Base-by-base conservation (phyloP, 2,888 invertebrate species). In the Athetis lepigone region DNA sequence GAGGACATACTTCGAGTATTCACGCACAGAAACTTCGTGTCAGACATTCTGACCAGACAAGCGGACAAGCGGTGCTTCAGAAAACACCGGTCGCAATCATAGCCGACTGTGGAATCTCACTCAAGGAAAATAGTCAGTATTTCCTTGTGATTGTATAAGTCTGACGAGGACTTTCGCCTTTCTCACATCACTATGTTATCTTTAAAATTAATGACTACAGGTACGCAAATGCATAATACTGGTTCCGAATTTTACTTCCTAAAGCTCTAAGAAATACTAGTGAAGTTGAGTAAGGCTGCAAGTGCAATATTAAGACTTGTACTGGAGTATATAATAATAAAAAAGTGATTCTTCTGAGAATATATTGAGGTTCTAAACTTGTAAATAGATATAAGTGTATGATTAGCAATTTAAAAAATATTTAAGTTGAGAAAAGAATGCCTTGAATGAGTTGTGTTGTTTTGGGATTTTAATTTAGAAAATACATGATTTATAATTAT, bases 61-160 rank as follows among this genome's bases (percentile, higher is more conserved):
- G 97, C 98, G 76, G 98, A 98, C 87, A 99, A 99, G 92, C 95
- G 99, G 72, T 98, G 98, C 85, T 98, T 98, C 87, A 98, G 99
- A 88, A 99, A 99, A 92, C 97, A 98, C 80, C 98, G 98, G 70
- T 97, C 97, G 80, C 94, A 95, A 75, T 95, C 95, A 83, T 95
- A 94, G 91, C 91, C 80, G 25, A 78, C 42, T 46, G 33, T 46
- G 56, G 70, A 78, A 85, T 79, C 81, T 80, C 80, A 52, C 46
- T 61, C 50, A 58, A 33, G 36, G 25, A 60, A 68, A 64, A 60
- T 59, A 60, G 54, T 45, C 70, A 69, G 66, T 77, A 74, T 79
- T 77, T 70, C 76, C 42, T 70, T 42, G 63, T 76, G 55, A 65
- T 68, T 65, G 40, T 61, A 64, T 59, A 61, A 64, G 49, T 61